These are phyloP conservation scores for Lycaena phlaeas DNA, from an alignment of 2,888 invertebrate genomes.

Conservation along the genomic window DNA sequence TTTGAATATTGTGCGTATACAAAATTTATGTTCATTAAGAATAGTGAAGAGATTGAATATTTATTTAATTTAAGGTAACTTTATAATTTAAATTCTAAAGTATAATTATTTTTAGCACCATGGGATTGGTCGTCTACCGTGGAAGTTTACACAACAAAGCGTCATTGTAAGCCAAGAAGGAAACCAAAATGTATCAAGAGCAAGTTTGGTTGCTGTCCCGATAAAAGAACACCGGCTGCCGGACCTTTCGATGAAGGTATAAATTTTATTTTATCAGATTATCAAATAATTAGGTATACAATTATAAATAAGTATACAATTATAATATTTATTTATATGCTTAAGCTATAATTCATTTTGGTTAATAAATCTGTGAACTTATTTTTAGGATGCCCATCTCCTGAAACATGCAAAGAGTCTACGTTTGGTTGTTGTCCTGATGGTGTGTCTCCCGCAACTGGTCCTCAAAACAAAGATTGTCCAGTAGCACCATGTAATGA, in stretches of 20 bases:
- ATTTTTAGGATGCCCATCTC: constrained; percentile 77
- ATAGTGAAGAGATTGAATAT: too few species aligned
- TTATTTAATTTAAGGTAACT: too few species aligned
- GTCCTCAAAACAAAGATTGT: constrained; percentile 82
- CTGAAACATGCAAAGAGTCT: constrained; percentile 83
- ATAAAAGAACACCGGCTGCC: constrained; percentile 80
- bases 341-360: background rate
- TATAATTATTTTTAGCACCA: too few species aligned
- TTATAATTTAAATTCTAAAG: too few species aligned
- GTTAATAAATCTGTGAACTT: background rate
- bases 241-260: constrained; percentile 86
- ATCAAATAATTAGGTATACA: too few species aligned
- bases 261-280: too few species aligned
- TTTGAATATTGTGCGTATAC: too few species aligned
- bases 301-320: too few species aligned
- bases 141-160: constrained; percentile 56
- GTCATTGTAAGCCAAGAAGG: constrained; percentile 74
- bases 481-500: constrained; percentile 81
- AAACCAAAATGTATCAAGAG: constrained; percentile 73
- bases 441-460: constrained; percentile 83
- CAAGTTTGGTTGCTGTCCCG: constrained; percentile 89
- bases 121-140: constrained; percentile 73
- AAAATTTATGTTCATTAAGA: too few species aligned
- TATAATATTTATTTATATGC: background rate
- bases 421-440: constrained; percentile 87